Base-by-base conservation (phyloP, 2,797 vertebrate species). In the Harpagifer antarcticus region DNA sequence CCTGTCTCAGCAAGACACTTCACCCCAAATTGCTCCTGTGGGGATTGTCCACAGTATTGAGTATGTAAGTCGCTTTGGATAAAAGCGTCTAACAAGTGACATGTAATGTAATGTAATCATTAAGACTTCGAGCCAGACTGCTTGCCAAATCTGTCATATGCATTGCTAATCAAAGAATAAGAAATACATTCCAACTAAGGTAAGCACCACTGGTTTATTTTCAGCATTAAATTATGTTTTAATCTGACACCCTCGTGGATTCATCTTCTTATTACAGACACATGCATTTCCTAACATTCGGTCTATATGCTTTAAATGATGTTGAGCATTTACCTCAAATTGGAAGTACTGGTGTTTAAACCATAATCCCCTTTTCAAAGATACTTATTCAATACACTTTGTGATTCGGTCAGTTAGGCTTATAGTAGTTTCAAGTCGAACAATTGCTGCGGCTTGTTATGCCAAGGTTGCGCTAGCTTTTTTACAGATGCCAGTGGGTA, bases 391-490 rank as follows among this genome's bases (percentile, higher is more conserved):
- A 59, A 15, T 27, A 27, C 4, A 27, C 27, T 27, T 27, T 27
- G 13, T 16, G 4, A 23, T 52, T 20, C 23, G 20, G 11, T 52
- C 20, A 52, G 20, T 53, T 27, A 14, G 20, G 27, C 20, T 27
- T 12, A 52, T 12, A 14, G 50, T 23, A 37, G 45, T 37, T 7
- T 52, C 48, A 40, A 40, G 47, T 20, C 10, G 33, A 15, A 40
- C 33, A 63, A 52, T 27, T 50, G 1, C n/a, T 42, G 62, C 48
- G 27, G 13, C 40, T 42, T 48, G 53, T 19, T 73, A 71, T 57
- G 20, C 70, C n/a, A 63, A 66, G 17, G 40, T 56, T 16, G 53
- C 69, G 44, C 40, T 45, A 3, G 44, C 40, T 63, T 72, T 72
- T 55, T 33, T 6, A 64, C 52, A 19, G 60, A 50, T 31, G 23